Base-by-base conservation (phyloP, 2,888 invertebrate species). In the Acleris holmiana region DNA sequence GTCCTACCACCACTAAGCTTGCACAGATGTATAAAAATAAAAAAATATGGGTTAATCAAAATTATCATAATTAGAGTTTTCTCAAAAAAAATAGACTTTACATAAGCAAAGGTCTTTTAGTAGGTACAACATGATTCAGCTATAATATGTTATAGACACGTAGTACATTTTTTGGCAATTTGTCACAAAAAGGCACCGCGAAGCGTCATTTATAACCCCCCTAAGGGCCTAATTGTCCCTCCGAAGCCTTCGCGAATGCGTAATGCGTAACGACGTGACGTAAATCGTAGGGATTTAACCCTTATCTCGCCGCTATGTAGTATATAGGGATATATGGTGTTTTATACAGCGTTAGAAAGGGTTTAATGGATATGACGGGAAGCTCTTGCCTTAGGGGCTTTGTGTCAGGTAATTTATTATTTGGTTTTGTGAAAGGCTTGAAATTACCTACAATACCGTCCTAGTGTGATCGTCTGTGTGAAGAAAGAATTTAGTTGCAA, bases 251-350 rank as follows among this genome's bases (percentile, higher is more conserved):
- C 64, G 53, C 48, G 64, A 63, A 47, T 56, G 54, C 57, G 63
- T 63, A 64, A 59, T 54, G 55, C 54, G 46, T 64, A 57, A 64
- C 64, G 65, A 59, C 49, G 65, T 55, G 65, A 60, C 60, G 59
- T 65, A 65, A 64, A 65, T 65, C 65, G 60, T 55, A 29, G 60
- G 65, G 65, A 60, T 65, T 60, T 60, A 58, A 60, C 59, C 65
- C 65, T 49, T 49, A 60, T 60, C 65, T 65, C 65, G 54, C 64
- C 35, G 48, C 18, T 54, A 54, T 58, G 56, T 25, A 47, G 17
- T 21, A 35, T 50, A 35, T 15, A n/a, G 58, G 59, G 40, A 41
- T 58, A 41, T 23, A 21, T 25, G 44, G 19, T 21, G 41, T 41
- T n/a, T 21, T 19, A 35, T 41, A 25, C 47, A 61, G 17, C 10